Base-by-base conservation (phyloP, 2,797 vertebrate genomes). In the Peromyscus nudipes region DNA sequence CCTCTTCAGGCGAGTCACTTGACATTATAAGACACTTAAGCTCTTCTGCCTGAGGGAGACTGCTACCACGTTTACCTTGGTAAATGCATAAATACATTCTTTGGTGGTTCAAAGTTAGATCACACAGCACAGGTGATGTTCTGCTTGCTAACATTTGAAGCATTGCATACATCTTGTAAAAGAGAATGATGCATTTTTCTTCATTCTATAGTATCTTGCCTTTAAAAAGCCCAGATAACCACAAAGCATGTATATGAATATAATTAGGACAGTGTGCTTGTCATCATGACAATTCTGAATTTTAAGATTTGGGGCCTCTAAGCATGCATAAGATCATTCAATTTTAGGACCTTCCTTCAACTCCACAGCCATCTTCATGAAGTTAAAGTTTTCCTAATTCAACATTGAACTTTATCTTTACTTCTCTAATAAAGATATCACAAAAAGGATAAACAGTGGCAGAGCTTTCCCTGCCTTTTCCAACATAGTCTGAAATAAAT, bases 41-140 rank as follows among this genome's bases (percentile, higher is more conserved):
- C 81, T 94, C 67, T 97, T 97, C 95, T 95, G 95, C 97, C 97
- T 84, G 55, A 93, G 96, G 97, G 97, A 77, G 4, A 12, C 64
- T 82, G 62, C 85, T 97, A 84, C 65, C 93, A 85, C 73, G 86
- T 23, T 94, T 94, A 19, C 76, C 96, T 49, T 96, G 93, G 79
- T 91, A 97, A 97, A 95, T 91, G 83, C 9, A 79, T 85, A 95
- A 96, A 97, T 95, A 90, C 52, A 6, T 49, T 97, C 90, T 95
- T 75, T 37, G 73, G 5, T 81, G 13, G 14, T 79, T 98, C 94
- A 95, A 96, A 94, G 34, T 79, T 87, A 90, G 71, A 86, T 80
- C 62, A 90, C 90, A 97, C 49, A 62, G 27, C n/a, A 49, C 69
- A 91, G 64, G 82, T 91, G 75, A 77, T 86, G 88, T 97, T 96